Percentiles rank a stretch among this genome's conserved stretches.
These are phyloP conservation scores for Hippoglossus hippoglossus DNA, from an alignment of 2,797 vertebrate genomes.

Conservation along the genomic window DNA sequence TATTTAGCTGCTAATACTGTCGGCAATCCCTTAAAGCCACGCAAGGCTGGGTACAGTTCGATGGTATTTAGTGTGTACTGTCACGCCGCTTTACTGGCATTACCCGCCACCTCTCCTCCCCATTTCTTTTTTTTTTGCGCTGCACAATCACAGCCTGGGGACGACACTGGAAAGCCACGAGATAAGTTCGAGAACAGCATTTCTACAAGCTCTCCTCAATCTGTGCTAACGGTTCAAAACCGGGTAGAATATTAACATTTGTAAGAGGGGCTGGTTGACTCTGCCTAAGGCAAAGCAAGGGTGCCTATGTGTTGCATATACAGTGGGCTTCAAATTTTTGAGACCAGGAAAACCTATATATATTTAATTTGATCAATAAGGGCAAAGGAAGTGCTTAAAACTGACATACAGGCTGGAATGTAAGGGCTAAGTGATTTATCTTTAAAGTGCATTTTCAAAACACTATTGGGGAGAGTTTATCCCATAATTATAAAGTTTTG, in stretches of 20 bases:
- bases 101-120: conserved; percentile 55
- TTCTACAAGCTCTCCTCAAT: conserved; percentile 39
- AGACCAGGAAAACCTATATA: neutral
- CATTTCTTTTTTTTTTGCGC: conserved; percentile 10
- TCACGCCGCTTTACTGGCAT: conserved; percentile 68
- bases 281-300: conserved; percentile 37
- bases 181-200: conserved; percentile 63
- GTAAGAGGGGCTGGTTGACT: conserved; percentile 34
- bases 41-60: conserved; percentile 58
- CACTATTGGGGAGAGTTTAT: conserved; percentile 23
- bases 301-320: conserved; percentile 13
- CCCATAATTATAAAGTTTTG: conserved; percentile 18
- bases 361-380: conserved; percentile 38
- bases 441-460: conserved; percentile 78
- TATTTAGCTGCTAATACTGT: conserved; percentile 73
- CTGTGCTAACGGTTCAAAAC: conserved; percentile 16
- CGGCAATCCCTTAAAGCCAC: conserved; percentile 72
- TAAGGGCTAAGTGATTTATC: conserved; percentile 57
- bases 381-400: conserved; percentile 61
- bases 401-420: conserved; percentile 67
- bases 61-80: conserved; percentile 70
- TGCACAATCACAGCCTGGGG: conserved; percentile 60
- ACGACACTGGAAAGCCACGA: conserved; percentile 59
- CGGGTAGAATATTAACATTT: conserved; percentile 54
- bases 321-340: neutral